A percentile compares a stretch with the other conserved stretches of the same genome.
phyloP scores from a whole-genome alignment of 2,888 invertebrate species.

The Drosophila mettleri region DNA sequence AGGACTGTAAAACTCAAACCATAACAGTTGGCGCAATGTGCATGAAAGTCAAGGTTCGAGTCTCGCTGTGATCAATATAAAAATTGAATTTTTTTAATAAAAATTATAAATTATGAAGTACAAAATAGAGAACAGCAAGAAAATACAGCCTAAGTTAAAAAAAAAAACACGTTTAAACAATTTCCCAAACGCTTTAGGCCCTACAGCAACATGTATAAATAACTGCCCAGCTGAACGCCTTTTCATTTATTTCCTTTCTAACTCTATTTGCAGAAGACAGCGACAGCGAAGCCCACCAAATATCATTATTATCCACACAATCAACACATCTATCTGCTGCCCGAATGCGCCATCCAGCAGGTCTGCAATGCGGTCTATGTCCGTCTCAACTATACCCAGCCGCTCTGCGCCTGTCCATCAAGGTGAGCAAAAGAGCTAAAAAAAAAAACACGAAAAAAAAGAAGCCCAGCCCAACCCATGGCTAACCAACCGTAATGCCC shows the following conservation, averaged over 20 bases:
- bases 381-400: constrained; percentile 95
- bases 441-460: too few relatives aligned
- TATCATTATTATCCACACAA: constrained; percentile 97
- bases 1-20: too few relatives aligned
- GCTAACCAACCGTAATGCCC: constrained; percentile 11
- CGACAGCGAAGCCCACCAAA: constrained; percentile 94
- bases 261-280: constrained; percentile 87
- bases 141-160: neutral
- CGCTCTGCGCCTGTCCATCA: constrained; percentile 95
- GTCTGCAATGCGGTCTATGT: constrained; percentile 97
- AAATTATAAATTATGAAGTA: neutral
- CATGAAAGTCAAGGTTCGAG: neutral
- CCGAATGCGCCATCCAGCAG: constrained; percentile 97
- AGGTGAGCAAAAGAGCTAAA: constrained; percentile 86
- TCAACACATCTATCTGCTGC: constrained; percentile 95
- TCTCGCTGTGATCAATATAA: neutral
- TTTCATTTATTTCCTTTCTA: constrained; percentile 16
- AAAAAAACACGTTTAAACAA: neutral
- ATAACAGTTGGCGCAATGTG: too few relatives aligned
- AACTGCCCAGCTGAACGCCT: neutral
- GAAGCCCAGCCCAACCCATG: neutral
- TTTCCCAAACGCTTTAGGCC: neutral
- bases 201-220: neutral
- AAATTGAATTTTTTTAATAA: neutral
- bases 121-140: neutral